phyloP scores from a whole-genome alignment of 1,140 invertebrate species.

The Sycophaga agraensis region DNA sequence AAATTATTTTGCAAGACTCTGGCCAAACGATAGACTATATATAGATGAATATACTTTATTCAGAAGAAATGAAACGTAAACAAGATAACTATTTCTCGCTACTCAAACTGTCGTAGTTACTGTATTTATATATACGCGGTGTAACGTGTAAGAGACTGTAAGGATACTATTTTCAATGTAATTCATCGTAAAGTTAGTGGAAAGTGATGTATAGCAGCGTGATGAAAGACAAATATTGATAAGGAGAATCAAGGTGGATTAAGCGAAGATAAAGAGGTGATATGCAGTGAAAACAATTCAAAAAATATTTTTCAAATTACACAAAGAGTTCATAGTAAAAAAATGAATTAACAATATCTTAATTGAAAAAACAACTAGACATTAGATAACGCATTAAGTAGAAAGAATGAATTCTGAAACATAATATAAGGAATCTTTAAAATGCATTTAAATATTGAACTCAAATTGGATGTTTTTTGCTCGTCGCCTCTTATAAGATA shows the following conservation, averaged over 20 bases:
- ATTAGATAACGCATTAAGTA: too few relatives aligned
- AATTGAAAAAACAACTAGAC: too few relatives aligned
- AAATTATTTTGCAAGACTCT: constrained; percentile 20
- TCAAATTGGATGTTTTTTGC: too few relatives aligned
- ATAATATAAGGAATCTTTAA: too few relatives aligned
- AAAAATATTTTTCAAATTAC: too few relatives aligned
- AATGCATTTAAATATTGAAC: too few relatives aligned
- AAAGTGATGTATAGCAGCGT: constrained; percentile 4
- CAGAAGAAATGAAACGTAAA: neutral
- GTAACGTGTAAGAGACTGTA: constrained; percentile 15
- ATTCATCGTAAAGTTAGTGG: constrained; percentile 1
- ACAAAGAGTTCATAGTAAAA: too few relatives aligned
- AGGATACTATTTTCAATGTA: constrained; percentile 10
- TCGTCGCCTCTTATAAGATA: too few relatives aligned
- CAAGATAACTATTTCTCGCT: constrained; percentile 28
- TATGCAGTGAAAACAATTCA: too few relatives aligned
- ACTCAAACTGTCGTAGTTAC: constrained; percentile 26
- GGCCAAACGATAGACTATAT: constrained; percentile 9
- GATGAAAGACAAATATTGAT: constrained; percentile 3
- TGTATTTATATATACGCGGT: constrained; percentile 18
- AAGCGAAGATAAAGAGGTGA: neutral
- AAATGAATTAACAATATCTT: too few relatives aligned
- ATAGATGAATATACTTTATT: constrained; percentile 23
- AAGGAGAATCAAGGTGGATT: neutral
- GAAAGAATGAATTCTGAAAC: too few relatives aligned